Percentiles rank a stretch among this genome's conserved stretches.
Conservation (phyloP, 2,888 invertebrate genomes). For the Tiliacea aurago region DNA sequence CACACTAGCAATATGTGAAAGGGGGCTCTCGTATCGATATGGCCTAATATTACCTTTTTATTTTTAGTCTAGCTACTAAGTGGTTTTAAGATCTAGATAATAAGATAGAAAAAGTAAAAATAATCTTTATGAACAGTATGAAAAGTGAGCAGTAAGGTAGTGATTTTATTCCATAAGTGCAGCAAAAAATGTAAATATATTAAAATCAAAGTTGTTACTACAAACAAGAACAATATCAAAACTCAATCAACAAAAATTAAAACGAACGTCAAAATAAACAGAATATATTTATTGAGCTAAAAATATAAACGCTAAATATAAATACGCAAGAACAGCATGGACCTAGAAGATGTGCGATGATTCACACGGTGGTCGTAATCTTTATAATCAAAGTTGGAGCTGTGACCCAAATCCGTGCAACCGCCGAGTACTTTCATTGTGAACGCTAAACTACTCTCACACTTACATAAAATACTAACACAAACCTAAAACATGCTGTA, state of each 20-base stretch:
- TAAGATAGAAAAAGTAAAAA: conserved; percentile 28
- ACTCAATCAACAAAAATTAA: conserved; percentile 21
- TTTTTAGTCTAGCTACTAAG: conserved; percentile 30
- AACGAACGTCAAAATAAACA: conserved; percentile 26
- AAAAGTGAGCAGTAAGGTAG: conserved; percentile 1
- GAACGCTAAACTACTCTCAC: conserved; percentile 84
- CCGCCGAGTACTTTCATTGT: conserved; percentile 90
- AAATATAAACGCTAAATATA: conserved; percentile 57
- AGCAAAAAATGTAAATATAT: neutral
- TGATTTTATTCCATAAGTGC: conserved; percentile 20
- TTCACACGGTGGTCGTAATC: conserved; percentile 88
- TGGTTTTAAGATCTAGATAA: conserved; percentile 32
- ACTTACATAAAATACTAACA: conserved; percentile 70
- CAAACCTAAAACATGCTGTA: conserved; percentile 57
- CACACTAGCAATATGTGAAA: conserved; percentile 67
- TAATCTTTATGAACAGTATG: conserved; percentile 20
- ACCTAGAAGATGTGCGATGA: conserved; percentile 86
- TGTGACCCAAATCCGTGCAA: conserved; percentile 90
- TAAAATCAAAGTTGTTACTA: neutral
- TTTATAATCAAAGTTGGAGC: conserved; percentile 89
- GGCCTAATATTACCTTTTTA: conserved; percentile 58
- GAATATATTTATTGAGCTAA: conserved; percentile 39
- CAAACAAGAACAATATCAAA: neutral
- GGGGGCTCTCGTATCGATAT: conserved; percentile 64
- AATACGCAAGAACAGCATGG: conserved; percentile 63